A percentile compares a stretch with the other conserved stretches of the same genome.
These are phyloP conservation scores for Phyllotreta striolata DNA, from an alignment of 2,888 invertebrate species.

Conservation along the genomic window DNA sequence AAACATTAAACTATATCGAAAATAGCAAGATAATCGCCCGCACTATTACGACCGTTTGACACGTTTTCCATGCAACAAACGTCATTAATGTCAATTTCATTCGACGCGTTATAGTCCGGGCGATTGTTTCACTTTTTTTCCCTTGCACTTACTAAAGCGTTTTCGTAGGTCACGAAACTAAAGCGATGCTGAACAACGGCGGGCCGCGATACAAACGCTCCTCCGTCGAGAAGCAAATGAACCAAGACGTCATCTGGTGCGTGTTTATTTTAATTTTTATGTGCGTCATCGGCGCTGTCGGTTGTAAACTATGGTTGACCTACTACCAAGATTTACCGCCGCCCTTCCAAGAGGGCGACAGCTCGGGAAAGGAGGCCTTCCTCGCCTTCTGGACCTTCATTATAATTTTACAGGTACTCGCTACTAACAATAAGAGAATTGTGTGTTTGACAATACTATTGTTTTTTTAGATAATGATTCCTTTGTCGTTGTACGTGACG, in stretches of 20 bases:
- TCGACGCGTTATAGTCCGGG: background rate
- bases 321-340: constrained; percentile 66
- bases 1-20: background rate
- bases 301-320: constrained; percentile 87
- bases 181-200: constrained; percentile 97
- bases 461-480: constrained; percentile 85
- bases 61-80: background rate
- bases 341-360: constrained; percentile 72
- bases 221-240: constrained; percentile 91
- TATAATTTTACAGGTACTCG: constrained; percentile 86
- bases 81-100: background rate
- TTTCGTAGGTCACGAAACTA: constrained; percentile 88
- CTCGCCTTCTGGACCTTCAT: constrained; percentile 95
- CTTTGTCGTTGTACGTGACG: constrained; percentile 94
- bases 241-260: constrained; percentile 96
- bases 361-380: constrained; percentile 68
- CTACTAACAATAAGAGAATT: background rate
- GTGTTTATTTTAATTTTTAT: constrained; percentile 88
- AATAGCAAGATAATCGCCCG: too few species aligned
- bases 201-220: constrained; percentile 94
- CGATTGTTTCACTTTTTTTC: constrained; percentile 27
- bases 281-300: constrained; percentile 90
- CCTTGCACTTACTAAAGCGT: too few species aligned
- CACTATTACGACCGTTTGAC: too few species aligned
- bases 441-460: background rate